Conservation (phyloP, 2,888 invertebrate genomes). For the Serrognathus titanus region DNA sequence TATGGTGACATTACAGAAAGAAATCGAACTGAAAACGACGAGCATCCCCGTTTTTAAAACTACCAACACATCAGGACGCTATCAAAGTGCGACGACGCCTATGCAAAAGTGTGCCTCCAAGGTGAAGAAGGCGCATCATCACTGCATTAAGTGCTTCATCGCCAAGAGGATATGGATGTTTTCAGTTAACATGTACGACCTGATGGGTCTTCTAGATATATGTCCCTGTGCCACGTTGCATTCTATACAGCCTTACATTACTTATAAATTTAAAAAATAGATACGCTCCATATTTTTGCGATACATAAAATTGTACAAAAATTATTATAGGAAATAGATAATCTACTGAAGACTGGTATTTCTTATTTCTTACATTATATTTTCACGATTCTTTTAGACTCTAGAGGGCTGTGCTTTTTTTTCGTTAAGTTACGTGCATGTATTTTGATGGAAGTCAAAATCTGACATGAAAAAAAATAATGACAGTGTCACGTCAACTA, state of each 20-base stretch:
- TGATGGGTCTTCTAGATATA: slow-evolving; percentile 39
- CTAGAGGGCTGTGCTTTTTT: no score
- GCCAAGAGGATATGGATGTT: slow-evolving; percentile 34
- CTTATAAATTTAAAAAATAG: slow-evolving; percentile 29
- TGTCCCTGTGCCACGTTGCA: slow-evolving; percentile 39
- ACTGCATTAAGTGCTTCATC: slow-evolving; percentile 30
- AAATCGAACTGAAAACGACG: no score
- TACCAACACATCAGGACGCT: no score
- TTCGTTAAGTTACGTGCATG: no score
- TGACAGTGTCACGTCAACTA: no score
- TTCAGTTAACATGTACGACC: slow-evolving; percentile 39
- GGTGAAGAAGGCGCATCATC: not conserved
- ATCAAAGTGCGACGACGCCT: not conserved
- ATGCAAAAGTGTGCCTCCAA: not conserved
- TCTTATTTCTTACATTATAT: no score
- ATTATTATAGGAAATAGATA: not conserved
- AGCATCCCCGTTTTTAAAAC: no score
- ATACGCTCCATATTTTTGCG: slow-evolving; percentile 7
- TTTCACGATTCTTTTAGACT: no score
- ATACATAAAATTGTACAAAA: not conserved
- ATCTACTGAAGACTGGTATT: not conserved
- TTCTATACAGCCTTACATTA: slow-evolving; percentile 37
- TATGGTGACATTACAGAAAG: no score
- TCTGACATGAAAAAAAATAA: no score
- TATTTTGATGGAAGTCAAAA: no score